Evolutionary conservation across 2,888 invertebrate genomes (phyloP).

Genomic region (Charanyca ferruginea): DNA sequence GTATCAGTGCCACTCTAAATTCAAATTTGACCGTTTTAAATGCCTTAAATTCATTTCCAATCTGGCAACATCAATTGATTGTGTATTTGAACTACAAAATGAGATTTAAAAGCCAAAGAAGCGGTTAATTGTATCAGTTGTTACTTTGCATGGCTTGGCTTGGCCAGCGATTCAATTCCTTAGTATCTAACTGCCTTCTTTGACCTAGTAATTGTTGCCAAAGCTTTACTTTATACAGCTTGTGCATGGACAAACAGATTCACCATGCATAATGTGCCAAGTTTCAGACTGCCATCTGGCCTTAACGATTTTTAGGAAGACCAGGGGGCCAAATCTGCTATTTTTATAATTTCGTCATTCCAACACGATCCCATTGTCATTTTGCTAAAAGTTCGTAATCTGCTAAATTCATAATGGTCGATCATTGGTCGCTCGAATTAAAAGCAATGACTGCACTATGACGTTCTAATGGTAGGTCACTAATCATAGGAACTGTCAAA

Average conservation of each 20-base stretch:
- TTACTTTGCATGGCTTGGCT: constrained; percentile 4
- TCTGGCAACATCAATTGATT: constrained; percentile 22
- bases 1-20: constrained; percentile 40
- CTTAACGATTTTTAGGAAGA: constrained; percentile 1
- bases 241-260: constrained; percentile 19
- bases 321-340: too few relatives aligned
- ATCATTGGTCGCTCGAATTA: too few relatives aligned
- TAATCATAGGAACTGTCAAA: too few relatives aligned
- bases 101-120: constrained; percentile 13
- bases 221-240: constrained; percentile 18
- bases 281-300: neutral
- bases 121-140: constrained; percentile 18
- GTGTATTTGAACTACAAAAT: constrained; percentile 20
- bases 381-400: too few relatives aligned
- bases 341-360: too few relatives aligned
- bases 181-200: neutral
- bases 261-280: constrained; percentile 29
- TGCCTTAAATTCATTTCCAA: constrained; percentile 39
- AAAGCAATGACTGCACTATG: too few relatives aligned
- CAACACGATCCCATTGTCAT: too few relatives aligned
- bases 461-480: too few relatives aligned
- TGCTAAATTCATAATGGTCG: too few relatives aligned
- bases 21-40: constrained; percentile 31
- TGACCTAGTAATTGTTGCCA: constrained; percentile 35
- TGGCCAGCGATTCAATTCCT: constrained; percentile 6